A percentile compares a stretch with the other conserved stretches of the same genome.
phyloP scores from a whole-genome alignment of 1,140 invertebrate species.

The Catajapyx aquilonaris region DNA sequence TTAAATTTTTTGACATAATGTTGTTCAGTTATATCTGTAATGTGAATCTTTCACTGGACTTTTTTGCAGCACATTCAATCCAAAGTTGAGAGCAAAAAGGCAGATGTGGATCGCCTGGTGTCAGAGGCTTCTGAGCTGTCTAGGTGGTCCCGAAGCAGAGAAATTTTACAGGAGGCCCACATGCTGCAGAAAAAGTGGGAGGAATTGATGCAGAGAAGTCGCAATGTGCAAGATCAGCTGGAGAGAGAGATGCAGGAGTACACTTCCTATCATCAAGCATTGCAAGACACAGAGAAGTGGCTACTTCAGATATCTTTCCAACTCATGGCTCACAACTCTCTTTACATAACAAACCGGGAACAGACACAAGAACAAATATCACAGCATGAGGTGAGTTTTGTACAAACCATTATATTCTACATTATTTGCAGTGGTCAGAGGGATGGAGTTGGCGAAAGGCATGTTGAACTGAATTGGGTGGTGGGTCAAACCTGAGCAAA shows the following conservation, averaged over 20 bases:
- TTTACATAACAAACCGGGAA: conserved; percentile 75
- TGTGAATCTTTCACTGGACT: not conserved
- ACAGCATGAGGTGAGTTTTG: conserved; percentile 54
- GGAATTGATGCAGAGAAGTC: conserved; percentile 33
- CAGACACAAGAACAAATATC: conserved; percentile 77
- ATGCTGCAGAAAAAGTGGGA: conserved; percentile 41
- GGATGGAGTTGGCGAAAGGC: too few relatives aligned
- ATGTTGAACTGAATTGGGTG: too few relatives aligned
- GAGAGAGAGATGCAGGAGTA: conserved; percentile 32
- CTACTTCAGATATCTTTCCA: conserved; percentile 83
- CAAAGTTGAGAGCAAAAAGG: conserved; percentile 47
- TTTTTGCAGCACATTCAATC: conserved; percentile 36
- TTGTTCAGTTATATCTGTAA: conserved; percentile 1
- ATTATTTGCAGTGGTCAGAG: too few relatives aligned
- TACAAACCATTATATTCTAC: too few relatives aligned
- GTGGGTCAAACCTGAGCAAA: too few relatives aligned
- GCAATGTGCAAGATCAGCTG: conserved; percentile 25
- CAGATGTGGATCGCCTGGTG: conserved; percentile 45
- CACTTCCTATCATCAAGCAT: conserved; percentile 61
- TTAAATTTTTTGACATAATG: too few relatives aligned
- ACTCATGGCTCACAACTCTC: conserved; percentile 84
- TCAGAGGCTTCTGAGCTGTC: conserved; percentile 48
- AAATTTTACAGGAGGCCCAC: conserved; percentile 35
- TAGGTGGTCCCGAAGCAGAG: conserved; percentile 38
- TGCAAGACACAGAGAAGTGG: conserved; percentile 93